phyloP scores from a whole-genome alignment of 2,888 invertebrate species.

The Pandemis heparana region DNA sequence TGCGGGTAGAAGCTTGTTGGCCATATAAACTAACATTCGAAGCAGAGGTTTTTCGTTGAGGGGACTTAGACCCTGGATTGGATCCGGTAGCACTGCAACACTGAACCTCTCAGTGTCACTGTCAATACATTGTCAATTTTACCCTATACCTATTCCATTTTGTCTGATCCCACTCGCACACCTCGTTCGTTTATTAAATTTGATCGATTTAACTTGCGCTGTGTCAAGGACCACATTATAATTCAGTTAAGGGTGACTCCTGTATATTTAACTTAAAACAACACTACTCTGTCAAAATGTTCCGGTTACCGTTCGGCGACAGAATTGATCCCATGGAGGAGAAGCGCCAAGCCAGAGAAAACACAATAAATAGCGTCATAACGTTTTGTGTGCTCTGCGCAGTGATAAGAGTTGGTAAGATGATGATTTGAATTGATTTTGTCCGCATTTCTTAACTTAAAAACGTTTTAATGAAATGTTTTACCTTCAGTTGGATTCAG shows the following conservation, averaged over 20 bases:
- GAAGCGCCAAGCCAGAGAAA: slow-evolving; percentile 79
- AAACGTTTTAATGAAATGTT: slow-evolving; percentile 19
- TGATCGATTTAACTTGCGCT: no score
- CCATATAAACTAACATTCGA: no score
- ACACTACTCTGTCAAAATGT: slow-evolving; percentile 60
- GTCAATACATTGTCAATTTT: no score
- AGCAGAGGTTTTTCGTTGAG: background rate
- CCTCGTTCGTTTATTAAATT: no score
- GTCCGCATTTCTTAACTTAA: background rate
- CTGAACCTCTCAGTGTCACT: background rate
- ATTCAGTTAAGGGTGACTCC: background rate
- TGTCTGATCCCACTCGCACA: no score
- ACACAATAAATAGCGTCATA: slow-evolving; percentile 77
- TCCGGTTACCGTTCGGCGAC: slow-evolving; percentile 79
- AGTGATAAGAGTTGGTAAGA: slow-evolving; percentile 77
- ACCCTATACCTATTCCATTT: no score
- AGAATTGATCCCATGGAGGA: slow-evolving; percentile 80
- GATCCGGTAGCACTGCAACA: no score
- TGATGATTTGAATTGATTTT: slow-evolving; percentile 3
- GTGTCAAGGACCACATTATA: background rate
- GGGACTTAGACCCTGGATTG: no score
- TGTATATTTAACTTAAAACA: background rate
- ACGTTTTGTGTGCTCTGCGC: slow-evolving; percentile 79
- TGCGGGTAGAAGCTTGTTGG: no score
- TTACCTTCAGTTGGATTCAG: slow-evolving; percentile 54